phyloP scores from a whole-genome alignment of 2,113 vertebrate genomes.

The Acanthisitta chloris region DNA sequence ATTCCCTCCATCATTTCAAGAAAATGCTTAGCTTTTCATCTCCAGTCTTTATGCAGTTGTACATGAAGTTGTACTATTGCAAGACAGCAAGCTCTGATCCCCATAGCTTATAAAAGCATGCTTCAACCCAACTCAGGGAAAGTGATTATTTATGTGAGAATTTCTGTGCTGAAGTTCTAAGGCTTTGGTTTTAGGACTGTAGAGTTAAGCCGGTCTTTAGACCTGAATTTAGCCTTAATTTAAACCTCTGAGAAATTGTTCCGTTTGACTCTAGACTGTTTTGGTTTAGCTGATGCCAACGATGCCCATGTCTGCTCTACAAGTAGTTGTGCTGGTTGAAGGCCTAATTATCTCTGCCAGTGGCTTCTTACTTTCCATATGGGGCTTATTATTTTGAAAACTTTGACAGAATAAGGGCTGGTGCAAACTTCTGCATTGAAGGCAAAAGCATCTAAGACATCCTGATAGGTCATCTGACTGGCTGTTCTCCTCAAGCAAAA shows the following conservation, averaged over 20 bases:
- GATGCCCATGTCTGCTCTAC: background rate
- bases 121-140: background rate
- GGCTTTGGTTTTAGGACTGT: background rate
- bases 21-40: background rate
- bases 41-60: background rate
- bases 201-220: background rate
- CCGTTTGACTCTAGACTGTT: background rate
- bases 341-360: background rate
- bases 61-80: background rate
- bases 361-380: background rate
- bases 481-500: background rate
- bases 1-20: background rate
- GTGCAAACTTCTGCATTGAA: background rate
- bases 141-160: background rate
- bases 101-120: background rate
- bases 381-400: background rate
- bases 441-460: background rate
- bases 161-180: background rate
- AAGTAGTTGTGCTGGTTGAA: background rate
- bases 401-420: background rate
- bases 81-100: background rate
- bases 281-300: background rate
- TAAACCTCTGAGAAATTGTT: background rate
- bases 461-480: background rate
- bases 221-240: background rate